Evolutionary conservation across 2,888 invertebrate species (phyloP).

Genomic region (Epirrhoe tristata): DNA sequence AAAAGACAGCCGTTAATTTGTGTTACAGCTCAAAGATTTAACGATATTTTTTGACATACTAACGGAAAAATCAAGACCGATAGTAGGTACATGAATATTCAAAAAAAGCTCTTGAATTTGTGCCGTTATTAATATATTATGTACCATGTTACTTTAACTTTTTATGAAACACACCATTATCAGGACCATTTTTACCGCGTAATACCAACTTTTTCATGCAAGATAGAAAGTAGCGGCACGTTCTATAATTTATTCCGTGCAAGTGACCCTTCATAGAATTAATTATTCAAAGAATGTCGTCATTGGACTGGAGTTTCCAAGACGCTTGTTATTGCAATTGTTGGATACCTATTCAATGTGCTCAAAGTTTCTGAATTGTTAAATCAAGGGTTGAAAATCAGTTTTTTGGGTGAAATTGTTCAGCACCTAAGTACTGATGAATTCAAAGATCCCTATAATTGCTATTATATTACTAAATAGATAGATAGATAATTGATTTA

Average conservation of each 20-base stretch:
- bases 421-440: neutral
- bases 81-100: too few relatives aligned
- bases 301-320: conserved; percentile 53
- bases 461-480: too few relatives aligned
- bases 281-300: conserved; percentile 81
- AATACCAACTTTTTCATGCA: conserved; percentile 7
- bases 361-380: neutral
- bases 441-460: too few relatives aligned
- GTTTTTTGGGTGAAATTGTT: neutral
- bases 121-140: too few relatives aligned
- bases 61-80: too few relatives aligned
- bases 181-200: neutral
- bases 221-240: neutral
- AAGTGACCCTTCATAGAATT: conserved; percentile 75
- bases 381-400: neutral
- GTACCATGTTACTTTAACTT: too few relatives aligned
- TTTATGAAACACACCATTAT: neutral
- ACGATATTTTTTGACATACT: too few relatives aligned
- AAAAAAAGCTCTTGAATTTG: too few relatives aligned
- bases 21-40: too few relatives aligned
- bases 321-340: conserved; percentile 64
- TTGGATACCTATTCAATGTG: conserved; percentile 36
- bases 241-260: conserved; percentile 28
- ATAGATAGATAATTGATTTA: too few relatives aligned
- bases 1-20: too few relatives aligned